These are phyloP conservation scores for Agrochola macilenta DNA, from an alignment of 2,888 invertebrate genomes.

Conservation along the genomic window DNA sequence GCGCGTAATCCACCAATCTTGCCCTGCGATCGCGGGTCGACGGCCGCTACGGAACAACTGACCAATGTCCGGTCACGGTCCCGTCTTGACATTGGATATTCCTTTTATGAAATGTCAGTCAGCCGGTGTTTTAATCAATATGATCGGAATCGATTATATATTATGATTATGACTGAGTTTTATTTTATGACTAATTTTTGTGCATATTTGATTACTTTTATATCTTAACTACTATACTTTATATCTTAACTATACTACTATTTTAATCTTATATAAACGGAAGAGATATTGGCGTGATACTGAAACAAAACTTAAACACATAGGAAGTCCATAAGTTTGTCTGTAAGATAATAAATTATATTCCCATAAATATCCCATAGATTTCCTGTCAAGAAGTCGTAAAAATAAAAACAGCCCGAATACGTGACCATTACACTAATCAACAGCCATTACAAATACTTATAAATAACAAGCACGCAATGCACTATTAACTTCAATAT, in stretches of 20 bases:
- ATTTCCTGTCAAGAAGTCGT: not conserved
- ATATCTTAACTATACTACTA: too few relatives aligned
- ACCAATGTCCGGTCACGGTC: conserved; percentile 84
- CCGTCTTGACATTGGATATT: conserved; percentile 80
- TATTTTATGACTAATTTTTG: not conserved
- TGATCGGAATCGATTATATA: conserved; percentile 53
- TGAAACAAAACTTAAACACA: not conserved
- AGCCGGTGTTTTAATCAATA: conserved; percentile 59
- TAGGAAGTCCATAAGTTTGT: not conserved
- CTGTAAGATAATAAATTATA: not conserved
- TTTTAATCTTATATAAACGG: not conserved
- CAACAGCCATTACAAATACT: conserved; percentile 19
- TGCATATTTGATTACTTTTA: too few relatives aligned
- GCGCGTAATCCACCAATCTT: conserved; percentile 82
- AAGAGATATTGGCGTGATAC: not conserved
- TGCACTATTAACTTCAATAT: conserved; percentile 31
- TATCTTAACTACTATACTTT: too few relatives aligned
- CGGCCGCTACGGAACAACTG: conserved; percentile 72
- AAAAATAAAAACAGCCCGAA: conserved; percentile 3
- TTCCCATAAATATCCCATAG: not conserved
- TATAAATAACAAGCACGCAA: conserved; percentile 34
- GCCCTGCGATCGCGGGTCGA: conserved; percentile 77
- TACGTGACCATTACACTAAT: conserved; percentile 18
- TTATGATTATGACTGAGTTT: conserved; percentile 2
- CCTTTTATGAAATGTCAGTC: conserved; percentile 71